These are phyloP conservation scores for Lepilemur ruficaudatus DNA, from an alignment of 2,797 vertebrate species.

Conservation along the genomic window DNA sequence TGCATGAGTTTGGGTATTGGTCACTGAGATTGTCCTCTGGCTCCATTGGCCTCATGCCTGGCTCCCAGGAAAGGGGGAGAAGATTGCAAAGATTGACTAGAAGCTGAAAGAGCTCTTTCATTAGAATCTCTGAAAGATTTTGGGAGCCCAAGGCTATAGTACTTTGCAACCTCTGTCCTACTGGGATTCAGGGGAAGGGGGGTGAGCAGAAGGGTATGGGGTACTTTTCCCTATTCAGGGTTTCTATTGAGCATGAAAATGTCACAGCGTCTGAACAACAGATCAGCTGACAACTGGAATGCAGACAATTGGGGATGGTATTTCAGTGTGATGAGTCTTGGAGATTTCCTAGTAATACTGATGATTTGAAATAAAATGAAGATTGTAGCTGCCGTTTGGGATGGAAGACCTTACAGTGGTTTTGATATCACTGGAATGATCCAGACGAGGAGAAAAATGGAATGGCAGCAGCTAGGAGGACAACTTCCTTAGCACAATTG, in stretches of 20 bases:
- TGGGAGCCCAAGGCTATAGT: constrained; percentile 56
- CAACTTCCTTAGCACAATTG: background rate
- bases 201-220: constrained; percentile 24
- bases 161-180: constrained; percentile 67
- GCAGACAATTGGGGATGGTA: background rate
- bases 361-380: constrained; percentile 6
- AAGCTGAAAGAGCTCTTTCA: constrained; percentile 73
- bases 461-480: background rate
- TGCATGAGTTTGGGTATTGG: constrained; percentile 26
- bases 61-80: background rate
- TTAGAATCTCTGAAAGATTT: constrained; percentile 43
- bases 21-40: constrained; percentile 61
- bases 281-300: constrained; percentile 52
- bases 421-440: background rate
- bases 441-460: background rate
- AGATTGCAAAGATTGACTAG: constrained; percentile 41
- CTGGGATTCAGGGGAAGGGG: constrained; percentile 36
- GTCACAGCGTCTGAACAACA: constrained; percentile 46
- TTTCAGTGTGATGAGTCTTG: constrained; percentile 22
- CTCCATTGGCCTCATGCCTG: constrained; percentile 61
- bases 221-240: constrained; percentile 33
- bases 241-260: constrained; percentile 65
- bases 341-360: background rate
- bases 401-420: background rate
- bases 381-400: background rate